These are phyloP conservation scores for Hemistola chrysoprasaria DNA, from an alignment of 2,888 invertebrate species.

Conservation along the genomic window DNA sequence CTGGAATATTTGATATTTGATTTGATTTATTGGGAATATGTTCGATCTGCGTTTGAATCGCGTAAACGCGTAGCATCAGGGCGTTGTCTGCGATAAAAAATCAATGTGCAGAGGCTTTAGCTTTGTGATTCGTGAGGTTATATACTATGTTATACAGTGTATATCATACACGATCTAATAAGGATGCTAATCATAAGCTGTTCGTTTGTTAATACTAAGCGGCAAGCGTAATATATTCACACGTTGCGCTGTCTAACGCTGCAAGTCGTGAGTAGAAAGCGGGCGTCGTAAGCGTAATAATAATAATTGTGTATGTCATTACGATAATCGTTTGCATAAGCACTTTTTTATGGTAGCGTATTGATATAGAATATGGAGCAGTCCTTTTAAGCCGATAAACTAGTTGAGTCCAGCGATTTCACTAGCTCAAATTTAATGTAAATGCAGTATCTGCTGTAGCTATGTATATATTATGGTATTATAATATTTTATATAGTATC, in stretches of 20 bases:
- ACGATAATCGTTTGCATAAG: conserved; percentile 20
- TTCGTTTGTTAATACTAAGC: conserved; percentile 35
- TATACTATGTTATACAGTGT: conserved; percentile 6
- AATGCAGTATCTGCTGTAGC: too few species aligned
- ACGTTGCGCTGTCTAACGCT: conserved; percentile 4
- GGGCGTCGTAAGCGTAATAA: conserved; percentile 12
- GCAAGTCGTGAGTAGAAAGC: conserved; percentile 41
- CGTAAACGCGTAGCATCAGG: too few species aligned
- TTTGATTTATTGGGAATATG: too few species aligned
- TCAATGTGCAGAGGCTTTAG: too few species aligned
- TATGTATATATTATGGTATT: too few species aligned
- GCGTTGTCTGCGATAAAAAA: too few species aligned
- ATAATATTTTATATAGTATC: too few species aligned
- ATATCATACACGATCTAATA: neutral
- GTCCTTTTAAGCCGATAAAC: conserved; percentile 16
- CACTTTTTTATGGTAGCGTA: conserved; percentile 22
- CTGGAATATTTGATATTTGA: too few species aligned
- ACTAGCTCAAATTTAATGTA: too few species aligned
- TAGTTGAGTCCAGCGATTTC: too few species aligned
- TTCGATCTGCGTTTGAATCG: too few species aligned
- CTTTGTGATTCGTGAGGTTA: conserved; percentile 5
- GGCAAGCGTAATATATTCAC: conserved; percentile 28
- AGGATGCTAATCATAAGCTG: conserved; percentile 29
- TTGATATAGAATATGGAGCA: conserved; percentile 2
- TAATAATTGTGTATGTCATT: conserved; percentile 20